phyloP scores from a whole-genome alignment of 2,797 vertebrate genomes.

The Betta splendens region DNA sequence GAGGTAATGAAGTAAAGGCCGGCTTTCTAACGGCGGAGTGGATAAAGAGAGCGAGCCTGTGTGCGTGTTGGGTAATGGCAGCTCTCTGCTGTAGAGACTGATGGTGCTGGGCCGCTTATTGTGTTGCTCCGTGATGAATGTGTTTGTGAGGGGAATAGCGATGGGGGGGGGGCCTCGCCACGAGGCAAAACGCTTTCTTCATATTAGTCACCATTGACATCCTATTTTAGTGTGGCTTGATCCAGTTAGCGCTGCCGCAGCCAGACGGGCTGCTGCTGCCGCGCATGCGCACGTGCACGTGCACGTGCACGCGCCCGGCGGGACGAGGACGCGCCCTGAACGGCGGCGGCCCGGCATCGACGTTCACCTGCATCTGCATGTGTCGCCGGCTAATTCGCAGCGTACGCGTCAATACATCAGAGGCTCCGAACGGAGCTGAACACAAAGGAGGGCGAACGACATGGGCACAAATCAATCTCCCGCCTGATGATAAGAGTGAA shows the following conservation, averaged over 20 bases:
- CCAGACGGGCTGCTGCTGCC: conserved; percentile 54
- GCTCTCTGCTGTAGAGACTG: conserved; percentile 50
- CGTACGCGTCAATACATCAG: conserved; percentile 72
- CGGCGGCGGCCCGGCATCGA: conserved; percentile 66
- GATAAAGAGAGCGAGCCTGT: conserved; percentile 30
- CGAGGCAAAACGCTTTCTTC: conserved; percentile 62
- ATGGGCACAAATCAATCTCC: conserved; percentile 79
- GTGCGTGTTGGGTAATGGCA: conserved; percentile 18
- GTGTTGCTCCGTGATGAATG: conserved; percentile 61
- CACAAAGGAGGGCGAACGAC: conserved; percentile 77
- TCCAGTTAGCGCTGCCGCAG: conserved; percentile 61
- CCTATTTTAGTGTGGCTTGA: conserved; percentile 55
- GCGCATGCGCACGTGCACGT: too few relatives aligned
- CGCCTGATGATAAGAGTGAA: conserved; percentile 64
- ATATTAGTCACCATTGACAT: conserved; percentile 71
- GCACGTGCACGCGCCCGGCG: conserved; percentile 37
- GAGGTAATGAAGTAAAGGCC: conserved; percentile 71
- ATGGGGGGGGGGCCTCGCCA: conserved; percentile 30
- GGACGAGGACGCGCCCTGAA: conserved; percentile 70
- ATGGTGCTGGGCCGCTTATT: conserved; percentile 58
- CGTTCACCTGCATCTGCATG: conserved; percentile 73
- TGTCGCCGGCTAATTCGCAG: conserved; percentile 71
- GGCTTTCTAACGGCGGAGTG: conserved; percentile 55
- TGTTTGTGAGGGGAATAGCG: conserved; percentile 39
- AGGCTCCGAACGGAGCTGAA: conserved; percentile 76